Base-by-base conservation (phyloP, 2,797 vertebrate species). In the Pipistrellus pipistrellus region DNA sequence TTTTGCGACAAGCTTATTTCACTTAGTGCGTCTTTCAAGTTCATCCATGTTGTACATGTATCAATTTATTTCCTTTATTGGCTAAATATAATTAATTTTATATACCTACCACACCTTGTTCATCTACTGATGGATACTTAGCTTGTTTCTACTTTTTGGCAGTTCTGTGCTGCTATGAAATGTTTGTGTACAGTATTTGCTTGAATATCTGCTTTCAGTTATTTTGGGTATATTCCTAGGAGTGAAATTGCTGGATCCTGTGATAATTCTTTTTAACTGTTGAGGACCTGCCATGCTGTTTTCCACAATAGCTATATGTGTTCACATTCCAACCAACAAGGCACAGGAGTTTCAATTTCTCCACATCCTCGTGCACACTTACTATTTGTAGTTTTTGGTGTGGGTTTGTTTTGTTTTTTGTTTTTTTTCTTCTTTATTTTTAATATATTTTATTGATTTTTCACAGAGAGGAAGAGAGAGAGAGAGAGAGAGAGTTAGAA, bases 31-130 rank as follows among this genome's bases (percentile, higher is more conserved):
- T 85, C 30, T 13, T 76, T 30, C 64, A 21, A 21, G 2, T 55
- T 93, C 35, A 51, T n/a, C 13, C 32, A 14, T 88, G 18, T 77
- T 87, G n/a, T 78, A 64, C n/a, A 41, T 66, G 23, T 85, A 11
- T 86, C 76, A 78, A 73, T 73, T 90, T 83, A 25, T 32, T 71
- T 76, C 46, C 20, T 90, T 81, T 69, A 32, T 23, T 68, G 84
- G n/a, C 51, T 59, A 41, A 86, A n/a, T 88, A 46, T 32, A 32
- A 51, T 83, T 38, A 66, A 15, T 84, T 90, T 10, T 77, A 30
- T 82, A 15, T 82, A 30, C n/a, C 30, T 32, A 12, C 15, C 20
- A n/a, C 8, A 68, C 86, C 83, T 73, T 68, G n/a, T 72, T 90
- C 62, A 46, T 83, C 71, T 84, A 21, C 66, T 68, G 15, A 38